Conservation (phyloP, 2,888 invertebrate species). For the Belgica antarctica region DNA sequence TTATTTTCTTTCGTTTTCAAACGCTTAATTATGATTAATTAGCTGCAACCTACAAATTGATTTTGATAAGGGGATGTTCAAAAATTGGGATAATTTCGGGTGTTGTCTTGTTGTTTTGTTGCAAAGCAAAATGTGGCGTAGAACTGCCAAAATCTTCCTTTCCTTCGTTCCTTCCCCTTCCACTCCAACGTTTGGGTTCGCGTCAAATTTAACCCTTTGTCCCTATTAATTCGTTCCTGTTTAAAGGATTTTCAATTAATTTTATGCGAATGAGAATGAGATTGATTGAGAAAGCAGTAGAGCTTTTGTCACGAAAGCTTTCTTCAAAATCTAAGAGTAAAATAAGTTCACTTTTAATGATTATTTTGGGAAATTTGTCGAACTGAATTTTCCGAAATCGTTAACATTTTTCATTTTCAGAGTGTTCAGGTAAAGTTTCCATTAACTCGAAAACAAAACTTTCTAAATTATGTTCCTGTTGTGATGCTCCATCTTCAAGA, state of each 20-base stretch:
- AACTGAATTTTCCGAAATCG: conserved; percentile 1
- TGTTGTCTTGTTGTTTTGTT: no score
- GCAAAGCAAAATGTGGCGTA: no score
- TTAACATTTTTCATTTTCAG: conserved; percentile 39
- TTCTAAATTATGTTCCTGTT: not conserved
- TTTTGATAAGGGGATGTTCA: no score
- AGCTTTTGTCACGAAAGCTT: not conserved
- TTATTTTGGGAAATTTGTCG: conserved; percentile 18
- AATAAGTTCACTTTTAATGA: conserved; percentile 29
- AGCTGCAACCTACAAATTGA: no score
- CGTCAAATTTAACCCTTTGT: no score
- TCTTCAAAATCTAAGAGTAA: conserved; percentile 4
- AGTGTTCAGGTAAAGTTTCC: conserved; percentile 9
- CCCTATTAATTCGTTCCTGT: conserved; percentile 26
- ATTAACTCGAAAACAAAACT: not conserved
- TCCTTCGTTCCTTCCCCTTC: not conserved
- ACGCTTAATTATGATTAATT: no score
- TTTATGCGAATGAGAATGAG: conserved; percentile 1
- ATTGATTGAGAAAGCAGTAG: not conserved
- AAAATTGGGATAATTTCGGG: no score
- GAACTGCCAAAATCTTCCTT: no score
- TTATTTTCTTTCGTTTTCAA: no score
- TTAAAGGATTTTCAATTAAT: conserved; percentile 40
- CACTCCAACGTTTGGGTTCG: not conserved
- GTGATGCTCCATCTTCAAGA: not conserved